phyloP scores from a whole-genome alignment of 2,797 vertebrate species.

The Toxotes lorentzi region DNA sequence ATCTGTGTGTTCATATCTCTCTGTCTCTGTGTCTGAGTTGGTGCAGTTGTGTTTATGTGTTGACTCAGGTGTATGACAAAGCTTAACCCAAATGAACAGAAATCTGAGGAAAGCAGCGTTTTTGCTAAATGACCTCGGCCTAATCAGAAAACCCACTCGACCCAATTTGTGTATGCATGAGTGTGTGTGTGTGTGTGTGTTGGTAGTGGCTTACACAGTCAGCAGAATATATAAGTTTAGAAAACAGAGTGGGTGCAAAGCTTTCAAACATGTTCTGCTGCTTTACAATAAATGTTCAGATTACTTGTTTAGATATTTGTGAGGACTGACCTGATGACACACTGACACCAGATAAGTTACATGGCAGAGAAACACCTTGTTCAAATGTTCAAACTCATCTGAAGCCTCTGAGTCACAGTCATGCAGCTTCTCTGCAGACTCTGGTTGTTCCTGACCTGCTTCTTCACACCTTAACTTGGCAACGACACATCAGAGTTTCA shows the following conservation, averaged over 20 bases:
- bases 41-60: conserved; percentile 10
- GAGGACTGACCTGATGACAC: conserved; percentile 15
- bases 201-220: not conserved
- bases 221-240: conserved; percentile 13
- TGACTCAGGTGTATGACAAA: conserved; percentile 14
- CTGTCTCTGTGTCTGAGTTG: not conserved
- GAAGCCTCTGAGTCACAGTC: conserved; percentile 13
- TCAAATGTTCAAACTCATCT: not conserved
- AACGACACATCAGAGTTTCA: not conserved
- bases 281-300: not conserved
- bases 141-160: conserved; percentile 9
- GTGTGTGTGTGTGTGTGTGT: conserved; percentile 1
- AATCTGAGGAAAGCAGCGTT: conserved; percentile 25
- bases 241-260: not conserved
- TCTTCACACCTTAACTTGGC: not conserved
- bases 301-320: conserved; percentile 1
- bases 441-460: not conserved
- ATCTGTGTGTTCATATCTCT: not conserved
- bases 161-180: conserved; percentile 1
- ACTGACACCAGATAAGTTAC: not conserved
- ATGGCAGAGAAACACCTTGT: not conserved
- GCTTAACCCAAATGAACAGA: conserved; percentile 25
- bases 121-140: conserved; percentile 19
- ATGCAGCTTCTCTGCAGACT: not conserved
- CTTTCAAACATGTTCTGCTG: not conserved